Evolutionary conservation across 2,113 vertebrate species (phyloP).

Genomic region (Cacatua alba): DNA sequence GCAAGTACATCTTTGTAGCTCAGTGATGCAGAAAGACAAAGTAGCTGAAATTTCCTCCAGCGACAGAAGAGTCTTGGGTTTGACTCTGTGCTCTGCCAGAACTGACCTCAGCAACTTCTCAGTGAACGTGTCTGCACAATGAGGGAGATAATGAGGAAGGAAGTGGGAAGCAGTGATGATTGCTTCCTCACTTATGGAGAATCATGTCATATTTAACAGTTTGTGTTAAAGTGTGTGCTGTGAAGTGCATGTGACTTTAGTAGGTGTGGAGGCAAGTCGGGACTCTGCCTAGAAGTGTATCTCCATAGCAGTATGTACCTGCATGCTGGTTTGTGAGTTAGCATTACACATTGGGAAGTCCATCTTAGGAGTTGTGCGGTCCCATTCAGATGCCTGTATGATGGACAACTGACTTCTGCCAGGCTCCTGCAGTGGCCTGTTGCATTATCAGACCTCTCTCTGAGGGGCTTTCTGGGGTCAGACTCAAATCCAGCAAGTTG

Average conservation of each 20-base stretch:
- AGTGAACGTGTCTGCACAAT: background rate
- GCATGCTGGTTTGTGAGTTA: background rate
- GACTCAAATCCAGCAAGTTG: background rate
- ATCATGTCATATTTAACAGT: background rate
- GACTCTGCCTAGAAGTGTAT: background rate
- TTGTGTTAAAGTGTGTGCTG: background rate
- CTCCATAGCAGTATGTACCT: accelerated
- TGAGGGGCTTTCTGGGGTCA: background rate
- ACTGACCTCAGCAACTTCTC: background rate
- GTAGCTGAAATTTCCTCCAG: background rate
- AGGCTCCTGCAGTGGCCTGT: background rate
- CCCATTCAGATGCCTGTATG: background rate
- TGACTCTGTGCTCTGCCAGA: background rate
- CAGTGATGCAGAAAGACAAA: background rate
- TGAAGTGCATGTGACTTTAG: background rate
- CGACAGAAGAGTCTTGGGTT: background rate
- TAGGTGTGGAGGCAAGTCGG: background rate
- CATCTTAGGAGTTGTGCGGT: accelerated
- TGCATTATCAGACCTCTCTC: background rate
- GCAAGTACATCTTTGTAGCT: background rate
- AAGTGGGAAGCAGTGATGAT: background rate
- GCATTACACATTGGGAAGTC: background rate
- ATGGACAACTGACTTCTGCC: background rate
- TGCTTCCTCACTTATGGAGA: background rate
- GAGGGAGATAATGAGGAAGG: background rate